Evolutionary conservation across 2,113 vertebrate species (phyloP).

Genomic region (Pongo pygmaeus): DNA sequence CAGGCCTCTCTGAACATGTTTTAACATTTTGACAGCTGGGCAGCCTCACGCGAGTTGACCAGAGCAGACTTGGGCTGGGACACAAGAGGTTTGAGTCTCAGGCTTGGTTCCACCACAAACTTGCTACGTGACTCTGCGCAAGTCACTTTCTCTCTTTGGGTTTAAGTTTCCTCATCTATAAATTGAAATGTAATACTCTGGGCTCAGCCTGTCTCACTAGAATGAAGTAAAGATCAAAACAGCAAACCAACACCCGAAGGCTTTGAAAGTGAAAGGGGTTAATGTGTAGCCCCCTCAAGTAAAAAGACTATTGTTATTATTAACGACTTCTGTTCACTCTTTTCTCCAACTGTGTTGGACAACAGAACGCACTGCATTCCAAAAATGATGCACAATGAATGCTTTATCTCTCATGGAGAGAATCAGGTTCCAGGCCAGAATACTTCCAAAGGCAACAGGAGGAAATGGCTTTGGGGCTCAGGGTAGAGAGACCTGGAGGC

Average conservation of each 20-base stretch:
- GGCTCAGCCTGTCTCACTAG: neutral
- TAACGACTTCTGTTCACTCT: neutral
- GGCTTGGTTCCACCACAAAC: neutral
- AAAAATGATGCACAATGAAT: accelerated
- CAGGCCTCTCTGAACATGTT: neutral
- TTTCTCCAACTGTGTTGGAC: neutral
- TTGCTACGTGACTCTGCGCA: accelerated
- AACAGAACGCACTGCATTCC: neutral
- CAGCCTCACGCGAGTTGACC: neutral
- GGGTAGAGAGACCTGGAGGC: neutral
- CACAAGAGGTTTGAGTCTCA: neutral
- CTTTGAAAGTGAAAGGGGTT: neutral
- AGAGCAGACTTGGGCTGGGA: neutral
- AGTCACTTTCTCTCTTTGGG: neutral
- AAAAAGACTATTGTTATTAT: neutral
- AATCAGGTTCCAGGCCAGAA: accelerated
- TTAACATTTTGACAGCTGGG: neutral
- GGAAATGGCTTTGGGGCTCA: neutral
- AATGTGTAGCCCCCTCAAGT: neutral
- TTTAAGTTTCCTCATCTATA: neutral
- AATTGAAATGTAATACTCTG: neutral
- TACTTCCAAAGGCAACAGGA: neutral
- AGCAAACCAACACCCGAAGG: neutral
- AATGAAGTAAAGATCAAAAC: neutral
- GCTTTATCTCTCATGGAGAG: neutral